These are phyloP conservation scores for Chunga burmeisteri DNA, from an alignment of 2,113 vertebrate genomes.

Conservation along the genomic window DNA sequence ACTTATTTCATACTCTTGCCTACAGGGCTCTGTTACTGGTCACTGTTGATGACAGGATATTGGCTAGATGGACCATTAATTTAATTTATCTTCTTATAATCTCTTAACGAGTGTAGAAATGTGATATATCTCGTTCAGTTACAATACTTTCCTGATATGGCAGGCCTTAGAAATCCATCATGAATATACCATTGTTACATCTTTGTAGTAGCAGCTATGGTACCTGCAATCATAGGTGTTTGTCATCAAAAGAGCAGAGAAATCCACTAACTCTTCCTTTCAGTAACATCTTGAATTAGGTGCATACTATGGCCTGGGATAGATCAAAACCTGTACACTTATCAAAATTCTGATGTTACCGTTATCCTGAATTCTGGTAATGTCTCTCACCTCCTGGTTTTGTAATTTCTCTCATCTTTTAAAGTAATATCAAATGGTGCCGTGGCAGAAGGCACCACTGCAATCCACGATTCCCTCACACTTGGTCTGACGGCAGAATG, in stretches of 20 bases:
- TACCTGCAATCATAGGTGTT: neutral
- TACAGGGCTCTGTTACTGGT: neutral
- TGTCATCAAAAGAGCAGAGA: neutral
- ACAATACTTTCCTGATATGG: neutral
- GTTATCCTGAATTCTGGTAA: neutral
- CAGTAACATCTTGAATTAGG: neutral
- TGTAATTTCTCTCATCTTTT: neutral
- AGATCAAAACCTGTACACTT: neutral
- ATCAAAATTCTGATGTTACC: neutral
- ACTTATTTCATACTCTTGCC: neutral
- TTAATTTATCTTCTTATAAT: neutral
- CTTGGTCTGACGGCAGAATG: neutral
- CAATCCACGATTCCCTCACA: neutral
- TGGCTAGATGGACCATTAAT: neutral
- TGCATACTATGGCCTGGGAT: neutral
- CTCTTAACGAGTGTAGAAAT: neutral
- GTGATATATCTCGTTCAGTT: neutral
- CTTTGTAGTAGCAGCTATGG: accelerated
- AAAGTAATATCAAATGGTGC: neutral
- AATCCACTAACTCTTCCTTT: neutral
- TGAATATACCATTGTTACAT: neutral
- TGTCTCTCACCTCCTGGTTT: neutral
- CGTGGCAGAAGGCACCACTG: neutral
- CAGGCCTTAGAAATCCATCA: neutral
- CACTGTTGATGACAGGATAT: neutral